phyloP scores from a whole-genome alignment of 2,113 vertebrate genomes.

The Brachirus orientalis region DNA sequence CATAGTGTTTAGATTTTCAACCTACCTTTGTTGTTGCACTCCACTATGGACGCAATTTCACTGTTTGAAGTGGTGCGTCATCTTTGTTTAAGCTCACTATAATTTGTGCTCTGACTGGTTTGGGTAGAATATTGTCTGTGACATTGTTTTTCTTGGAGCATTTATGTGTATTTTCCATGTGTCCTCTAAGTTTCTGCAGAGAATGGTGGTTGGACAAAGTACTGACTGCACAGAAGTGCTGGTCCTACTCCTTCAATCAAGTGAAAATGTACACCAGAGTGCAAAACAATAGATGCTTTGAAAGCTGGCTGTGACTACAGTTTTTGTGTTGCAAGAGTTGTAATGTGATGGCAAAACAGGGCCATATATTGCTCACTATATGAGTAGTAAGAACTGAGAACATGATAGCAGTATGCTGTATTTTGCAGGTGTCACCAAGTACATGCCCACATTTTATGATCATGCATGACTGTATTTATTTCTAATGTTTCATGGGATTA shows the following conservation, averaged over 20 bases:
- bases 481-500: not conserved
- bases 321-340: slow-evolving; percentile 2
- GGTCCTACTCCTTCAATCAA: not conserved
- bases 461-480: not conserved
- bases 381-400: not conserved
- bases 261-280: not conserved
- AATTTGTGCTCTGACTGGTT: slow-evolving; percentile 16
- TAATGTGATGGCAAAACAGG: slow-evolving; percentile 19
- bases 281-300: not conserved
- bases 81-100: slow-evolving; percentile 34
- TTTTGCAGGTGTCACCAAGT: not conserved
- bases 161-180: not conserved
- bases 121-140: not conserved
- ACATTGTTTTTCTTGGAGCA: not conserved
- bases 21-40: not conserved
- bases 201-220: not conserved
- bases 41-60: not conserved
- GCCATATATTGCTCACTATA: not conserved
- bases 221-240: not conserved
- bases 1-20: slow-evolving; percentile 7
- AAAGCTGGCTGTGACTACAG: not conserved
- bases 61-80: slow-evolving; percentile 24
- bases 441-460: not conserved
- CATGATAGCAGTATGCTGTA: no score
- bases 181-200: not conserved